Conservation (phyloP, 2,113 vertebrate species). For the Lethenteron reissneri region DNA sequence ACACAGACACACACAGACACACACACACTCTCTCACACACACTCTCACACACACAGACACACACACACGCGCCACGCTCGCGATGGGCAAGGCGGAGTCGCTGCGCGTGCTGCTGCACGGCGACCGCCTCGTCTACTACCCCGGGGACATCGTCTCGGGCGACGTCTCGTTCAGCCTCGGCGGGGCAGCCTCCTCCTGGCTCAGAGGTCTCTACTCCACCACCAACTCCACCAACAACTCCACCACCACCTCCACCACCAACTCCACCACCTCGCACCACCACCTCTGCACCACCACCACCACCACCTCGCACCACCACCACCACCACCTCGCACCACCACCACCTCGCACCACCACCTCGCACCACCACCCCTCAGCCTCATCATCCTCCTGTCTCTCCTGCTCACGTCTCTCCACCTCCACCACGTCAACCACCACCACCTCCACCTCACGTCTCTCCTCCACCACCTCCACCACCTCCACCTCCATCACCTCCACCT, state of each 20-base stretch:
- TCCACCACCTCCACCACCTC: neutral
- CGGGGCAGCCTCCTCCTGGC: too few species aligned
- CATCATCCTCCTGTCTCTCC: neutral
- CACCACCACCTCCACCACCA: neutral
- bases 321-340: neutral
- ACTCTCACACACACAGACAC: too few species aligned
- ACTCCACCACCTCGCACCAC: neutral
- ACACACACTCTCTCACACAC: too few species aligned
- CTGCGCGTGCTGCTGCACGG: too few species aligned
- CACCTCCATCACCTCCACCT: neutral
- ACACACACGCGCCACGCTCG: too few species aligned
- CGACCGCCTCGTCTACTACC: too few species aligned
- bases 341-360: neutral
- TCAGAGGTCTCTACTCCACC: neutral
- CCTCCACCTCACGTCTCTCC: neutral
- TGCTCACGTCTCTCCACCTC: slow-evolving; percentile 1
- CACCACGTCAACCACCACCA: neutral
- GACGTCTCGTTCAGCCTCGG: too few species aligned
- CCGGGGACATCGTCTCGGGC: too few species aligned
- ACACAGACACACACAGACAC: too few species aligned
- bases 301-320: neutral
- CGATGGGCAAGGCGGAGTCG: too few species aligned
- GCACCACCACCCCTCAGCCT: neutral
- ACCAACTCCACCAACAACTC: neutral
- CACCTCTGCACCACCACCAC: neutral